Conservation (phyloP, 2,888 invertebrate genomes). For the Cheiracanthium punctorium region DNA sequence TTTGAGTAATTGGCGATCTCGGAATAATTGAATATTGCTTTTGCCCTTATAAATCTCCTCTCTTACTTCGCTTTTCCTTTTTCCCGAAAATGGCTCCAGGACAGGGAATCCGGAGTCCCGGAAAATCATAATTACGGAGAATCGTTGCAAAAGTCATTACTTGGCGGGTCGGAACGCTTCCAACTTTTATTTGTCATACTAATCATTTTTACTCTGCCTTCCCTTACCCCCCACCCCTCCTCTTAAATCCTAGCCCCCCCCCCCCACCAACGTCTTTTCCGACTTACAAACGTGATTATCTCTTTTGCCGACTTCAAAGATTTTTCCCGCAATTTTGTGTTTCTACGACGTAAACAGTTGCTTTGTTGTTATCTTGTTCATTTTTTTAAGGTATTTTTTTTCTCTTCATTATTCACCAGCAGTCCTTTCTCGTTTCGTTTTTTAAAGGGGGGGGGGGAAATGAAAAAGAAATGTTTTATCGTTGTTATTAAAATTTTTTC, state of each 20-base stretch:
- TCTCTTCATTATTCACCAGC: background rate
- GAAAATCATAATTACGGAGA: slow-evolving; percentile 68
- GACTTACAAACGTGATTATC: slow-evolving; percentile 52
- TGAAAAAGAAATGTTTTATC: slow-evolving; percentile 28
- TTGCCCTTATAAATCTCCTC: slow-evolving; percentile 68
- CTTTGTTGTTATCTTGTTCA: background rate
- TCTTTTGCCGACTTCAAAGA: slow-evolving; percentile 17
- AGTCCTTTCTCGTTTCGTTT: slow-evolving; percentile 14
- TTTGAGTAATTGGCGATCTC: slow-evolving; percentile 70
- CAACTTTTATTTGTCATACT: slow-evolving; percentile 70
- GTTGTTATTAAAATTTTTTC: slow-evolving; percentile 46
- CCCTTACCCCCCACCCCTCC: background rate
- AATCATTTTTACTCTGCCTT: slow-evolving; percentile 62
- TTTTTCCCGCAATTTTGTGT: background rate
- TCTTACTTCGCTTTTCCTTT: slow-evolving; percentile 49
- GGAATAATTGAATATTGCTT: slow-evolving; percentile 70
- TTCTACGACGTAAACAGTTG: slow-evolving; percentile 43
- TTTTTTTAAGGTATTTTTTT: slow-evolving; percentile 25
- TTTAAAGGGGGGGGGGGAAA: too few relatives aligned
- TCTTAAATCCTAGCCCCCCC: slow-evolving; percentile 1
- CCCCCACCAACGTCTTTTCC: background rate
- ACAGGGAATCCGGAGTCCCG: slow-evolving; percentile 33
- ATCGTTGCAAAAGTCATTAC: slow-evolving; percentile 69
- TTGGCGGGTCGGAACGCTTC: slow-evolving; percentile 55
- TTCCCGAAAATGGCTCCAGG: slow-evolving; percentile 41